Evolutionary conservation across 2,797 vertebrate species (phyloP).

Genomic region (Austrolebias charrua): DNA sequence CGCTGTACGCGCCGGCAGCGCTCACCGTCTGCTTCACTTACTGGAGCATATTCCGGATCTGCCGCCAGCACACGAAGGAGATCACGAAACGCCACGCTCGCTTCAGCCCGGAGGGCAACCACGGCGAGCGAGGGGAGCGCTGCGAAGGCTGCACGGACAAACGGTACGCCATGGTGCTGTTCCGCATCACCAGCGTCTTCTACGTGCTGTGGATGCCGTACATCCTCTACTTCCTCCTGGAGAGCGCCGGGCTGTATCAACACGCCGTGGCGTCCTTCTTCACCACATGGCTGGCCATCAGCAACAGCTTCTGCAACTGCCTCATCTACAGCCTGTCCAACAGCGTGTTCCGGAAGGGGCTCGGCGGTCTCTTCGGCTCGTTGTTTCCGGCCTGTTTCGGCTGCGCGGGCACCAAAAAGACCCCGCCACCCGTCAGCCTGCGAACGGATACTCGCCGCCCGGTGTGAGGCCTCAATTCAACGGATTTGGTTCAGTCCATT

Average conservation of each 20-base stretch:
- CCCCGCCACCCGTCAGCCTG: slow-evolving; percentile 73
- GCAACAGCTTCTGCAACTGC: slow-evolving; percentile 99
- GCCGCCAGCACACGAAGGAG: slow-evolving; percentile 92
- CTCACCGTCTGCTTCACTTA: slow-evolving; percentile 94
- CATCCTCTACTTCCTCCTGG: slow-evolving; percentile 94
- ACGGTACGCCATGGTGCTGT: slow-evolving; percentile 92
- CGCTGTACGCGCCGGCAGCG: slow-evolving; percentile 91
- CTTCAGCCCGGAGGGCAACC: slow-evolving; percentile 84
- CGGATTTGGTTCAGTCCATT: not conserved
- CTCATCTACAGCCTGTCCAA: slow-evolving; percentile 97
- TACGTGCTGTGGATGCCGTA: slow-evolving; percentile 96
- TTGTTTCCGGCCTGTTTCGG: slow-evolving; percentile 85
- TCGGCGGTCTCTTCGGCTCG: slow-evolving; percentile 78
- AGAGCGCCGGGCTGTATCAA: slow-evolving; percentile 87
- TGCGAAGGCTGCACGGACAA: slow-evolving; percentile 85
- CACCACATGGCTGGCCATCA: slow-evolving; percentile 96
- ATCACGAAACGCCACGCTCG: slow-evolving; percentile 90
- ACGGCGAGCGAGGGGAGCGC: slow-evolving; percentile 53
- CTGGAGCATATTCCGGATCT: slow-evolving; percentile 94
- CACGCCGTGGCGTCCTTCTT: slow-evolving; percentile 88
- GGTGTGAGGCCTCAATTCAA: slow-evolving; percentile 25
- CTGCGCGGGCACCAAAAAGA: slow-evolving; percentile 81
- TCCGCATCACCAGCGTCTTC: slow-evolving; percentile 96
- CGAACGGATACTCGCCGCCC: slow-evolving; percentile 61
- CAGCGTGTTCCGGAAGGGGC: slow-evolving; percentile 92